These are phyloP conservation scores for Sphinx pinastri DNA, from an alignment of 2,888 invertebrate genomes.

Conservation along the genomic window DNA sequence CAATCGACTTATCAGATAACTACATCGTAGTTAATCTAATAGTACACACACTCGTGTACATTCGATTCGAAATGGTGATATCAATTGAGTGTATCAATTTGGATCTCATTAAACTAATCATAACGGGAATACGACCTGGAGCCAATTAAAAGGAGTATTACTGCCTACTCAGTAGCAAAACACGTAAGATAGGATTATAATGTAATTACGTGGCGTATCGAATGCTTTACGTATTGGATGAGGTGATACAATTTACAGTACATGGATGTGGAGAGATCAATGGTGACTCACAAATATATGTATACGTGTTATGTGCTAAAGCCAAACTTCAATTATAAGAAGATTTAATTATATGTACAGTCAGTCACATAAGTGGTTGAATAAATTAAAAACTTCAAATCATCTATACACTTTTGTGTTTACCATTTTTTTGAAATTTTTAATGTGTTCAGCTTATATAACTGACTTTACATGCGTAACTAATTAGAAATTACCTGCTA, in stretches of 20 bases:
- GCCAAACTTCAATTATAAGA: too few species aligned
- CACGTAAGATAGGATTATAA: conserved; percentile 10
- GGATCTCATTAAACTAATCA: conserved; percentile 50
- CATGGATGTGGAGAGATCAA: neutral
- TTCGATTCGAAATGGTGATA: conserved; percentile 39
- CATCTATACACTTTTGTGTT: too few species aligned
- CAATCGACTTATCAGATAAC: conserved; percentile 44
- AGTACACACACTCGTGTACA: conserved; percentile 29
- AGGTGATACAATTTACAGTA: neutral
- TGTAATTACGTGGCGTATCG: neutral
- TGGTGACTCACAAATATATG: too few species aligned
- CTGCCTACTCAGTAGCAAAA: conserved; percentile 20
- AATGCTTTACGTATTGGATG: neutral
- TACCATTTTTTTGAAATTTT: too few species aligned
- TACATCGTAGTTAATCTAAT: conserved; percentile 39
- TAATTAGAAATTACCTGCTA: too few species aligned
- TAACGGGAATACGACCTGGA: conserved; percentile 42
- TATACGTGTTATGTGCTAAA: too few species aligned
- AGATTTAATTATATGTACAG: too few species aligned
- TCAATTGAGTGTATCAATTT: conserved; percentile 47
- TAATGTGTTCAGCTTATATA: too few species aligned
- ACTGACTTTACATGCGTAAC: too few species aligned
- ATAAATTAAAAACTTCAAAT: too few species aligned
- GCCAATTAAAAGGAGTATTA: conserved; percentile 41
- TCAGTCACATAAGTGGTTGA: too few species aligned